phyloP scores from a whole-genome alignment of 2,888 invertebrate genomes.

The Thereva unica region DNA sequence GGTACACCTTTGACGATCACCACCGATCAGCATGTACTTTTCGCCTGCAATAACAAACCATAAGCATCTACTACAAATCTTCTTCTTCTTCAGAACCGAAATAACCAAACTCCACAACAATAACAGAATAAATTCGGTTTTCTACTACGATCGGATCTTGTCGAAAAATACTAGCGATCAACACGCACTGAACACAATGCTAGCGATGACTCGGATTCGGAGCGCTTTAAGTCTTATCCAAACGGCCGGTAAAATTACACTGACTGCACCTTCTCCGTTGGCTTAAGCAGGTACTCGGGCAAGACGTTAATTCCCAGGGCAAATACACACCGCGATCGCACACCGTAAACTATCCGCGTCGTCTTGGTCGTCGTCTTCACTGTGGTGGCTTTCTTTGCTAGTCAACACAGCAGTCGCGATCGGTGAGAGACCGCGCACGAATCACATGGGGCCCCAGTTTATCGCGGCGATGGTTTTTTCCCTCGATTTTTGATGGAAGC shows the following conservation, averaged over 20 bases:
- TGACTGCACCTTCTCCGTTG: background rate
- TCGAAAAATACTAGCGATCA: background rate
- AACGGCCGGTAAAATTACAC: conserved; percentile 26
- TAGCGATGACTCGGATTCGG: background rate
- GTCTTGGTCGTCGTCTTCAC: too few species aligned
- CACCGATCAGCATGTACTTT: background rate
- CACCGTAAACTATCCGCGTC: too few species aligned
- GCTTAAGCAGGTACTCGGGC: background rate
- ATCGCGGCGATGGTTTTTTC: too few species aligned
- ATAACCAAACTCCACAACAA: background rate
- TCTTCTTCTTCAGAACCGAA: too few species aligned
- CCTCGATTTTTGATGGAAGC: too few species aligned
- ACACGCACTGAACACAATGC: background rate
- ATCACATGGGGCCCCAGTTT: too few species aligned
- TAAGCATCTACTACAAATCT: background rate
- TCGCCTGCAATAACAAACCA: background rate
- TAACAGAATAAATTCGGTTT: conserved; percentile 4
- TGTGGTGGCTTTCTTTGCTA: too few species aligned
- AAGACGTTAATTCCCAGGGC: background rate
- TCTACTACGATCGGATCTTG: background rate
- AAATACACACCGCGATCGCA: too few species aligned
- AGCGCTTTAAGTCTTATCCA: background rate
- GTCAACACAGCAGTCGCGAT: too few species aligned
- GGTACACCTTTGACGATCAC: conserved; percentile 8
- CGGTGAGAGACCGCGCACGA: too few species aligned